Conservation (phyloP, 2,797 vertebrate genomes). For the Pagetopsis macropterus region DNA sequence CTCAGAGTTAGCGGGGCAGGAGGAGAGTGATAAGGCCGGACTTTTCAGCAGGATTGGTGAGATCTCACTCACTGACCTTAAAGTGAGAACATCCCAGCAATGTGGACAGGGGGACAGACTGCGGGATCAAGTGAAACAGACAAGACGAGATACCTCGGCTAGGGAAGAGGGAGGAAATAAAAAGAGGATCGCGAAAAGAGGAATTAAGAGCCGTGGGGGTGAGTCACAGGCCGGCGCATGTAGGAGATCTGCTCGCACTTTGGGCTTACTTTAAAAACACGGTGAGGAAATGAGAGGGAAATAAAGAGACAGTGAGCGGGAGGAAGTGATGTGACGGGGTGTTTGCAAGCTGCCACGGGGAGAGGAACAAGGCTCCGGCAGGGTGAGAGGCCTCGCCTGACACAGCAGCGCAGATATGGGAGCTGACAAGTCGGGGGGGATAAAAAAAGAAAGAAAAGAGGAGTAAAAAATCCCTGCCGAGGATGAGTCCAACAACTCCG, state of each 20-base stretch:
- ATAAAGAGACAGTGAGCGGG: conserved; percentile 45
- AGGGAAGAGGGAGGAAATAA: conserved; percentile 33
- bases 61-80: conserved; percentile 41
- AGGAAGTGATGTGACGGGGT: conserved; percentile 49
- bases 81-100: conserved; percentile 17
- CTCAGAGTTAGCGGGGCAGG: conserved; percentile 2
- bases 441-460: conserved; percentile 4
- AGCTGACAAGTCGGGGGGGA: conserved; percentile 74
- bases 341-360: conserved; percentile 61
- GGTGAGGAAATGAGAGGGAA: conserved; percentile 51
- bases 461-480: conserved; percentile 64
- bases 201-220: conserved; percentile 29
- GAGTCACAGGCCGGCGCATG: conserved; percentile 40
- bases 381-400: conserved; percentile 72
- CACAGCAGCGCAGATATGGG: conserved; percentile 68
- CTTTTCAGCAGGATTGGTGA: conserved; percentile 30
- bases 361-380: conserved; percentile 48
- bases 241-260: conserved; percentile 58
- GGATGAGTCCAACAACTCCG: conserved; percentile 75
- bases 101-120: conserved; percentile 34
- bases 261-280: conserved; percentile 41
- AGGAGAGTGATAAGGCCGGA: conserved; percentile 24
- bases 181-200: conserved; percentile 18
- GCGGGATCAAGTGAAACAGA: conserved; percentile 46
- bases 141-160: conserved; percentile 22